Evolutionary conservation across 2,113 vertebrate species (phyloP), one percentile per base, ranked within the genome.

Genomic region (Uria aalge): DNA sequence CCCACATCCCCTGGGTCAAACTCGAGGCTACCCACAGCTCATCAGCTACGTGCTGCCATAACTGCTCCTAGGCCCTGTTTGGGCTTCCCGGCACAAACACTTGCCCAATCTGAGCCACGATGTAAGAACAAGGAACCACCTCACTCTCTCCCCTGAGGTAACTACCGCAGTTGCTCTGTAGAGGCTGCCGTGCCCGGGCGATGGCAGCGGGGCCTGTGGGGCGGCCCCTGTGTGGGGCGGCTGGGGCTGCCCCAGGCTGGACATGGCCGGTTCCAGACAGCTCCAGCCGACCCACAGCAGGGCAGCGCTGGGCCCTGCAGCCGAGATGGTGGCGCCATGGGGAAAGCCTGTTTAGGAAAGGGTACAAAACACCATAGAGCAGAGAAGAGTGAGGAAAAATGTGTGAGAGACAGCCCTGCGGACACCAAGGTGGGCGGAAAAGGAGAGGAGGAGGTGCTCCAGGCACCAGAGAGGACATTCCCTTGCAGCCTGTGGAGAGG

Each of bases 1-100:
- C 8, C 10, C 5, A 2, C 4, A 1, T 10, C 2, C 23, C 7
- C 36, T 10, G 36, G n/a, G 32, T 1, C 1, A 1, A 87, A 64
- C 12, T 4, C 1, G 1, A 45, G 24, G 48, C 27, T 32, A 30
- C 26, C 6, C 23, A 76, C 47, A 80, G 18, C 21, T 19, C 36
- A 21, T 41, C 52, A 60, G 26, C 36, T 52, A 32, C 3, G 3
- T 5, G 1, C 18, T 64, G 38, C 11, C 14, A 1, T 36, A 66
- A 26, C 13, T 23, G 12, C 47, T 23, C 22, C 52, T 5, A 67
- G 38, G 24, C 15, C 73, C 32, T 6, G 47, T 48, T 48, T 48
- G 48, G 23, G 21, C 18, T 78, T 60, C 21, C 48, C 7, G 41
- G 9, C 14, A 17, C 12, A 45, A 74, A 73, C 38, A 48, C 30